phyloP scores from a whole-genome alignment of 2,888 invertebrate species.

The Noctua fimbriata region DNA sequence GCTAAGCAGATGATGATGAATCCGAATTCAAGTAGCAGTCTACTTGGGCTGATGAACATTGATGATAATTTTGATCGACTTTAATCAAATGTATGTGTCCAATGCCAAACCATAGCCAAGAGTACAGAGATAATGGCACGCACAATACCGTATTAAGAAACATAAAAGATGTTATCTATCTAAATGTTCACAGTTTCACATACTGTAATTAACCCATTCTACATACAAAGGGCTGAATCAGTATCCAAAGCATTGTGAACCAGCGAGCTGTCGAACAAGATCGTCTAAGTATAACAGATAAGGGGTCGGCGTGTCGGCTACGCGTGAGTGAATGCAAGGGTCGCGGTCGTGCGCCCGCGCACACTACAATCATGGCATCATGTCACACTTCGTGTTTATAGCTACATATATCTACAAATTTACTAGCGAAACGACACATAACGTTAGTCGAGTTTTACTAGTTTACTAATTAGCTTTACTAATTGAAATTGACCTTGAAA shows the following conservation, averaged over 20 bases:
- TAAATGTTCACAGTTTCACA: conserved; percentile 33
- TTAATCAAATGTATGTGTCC: background rate
- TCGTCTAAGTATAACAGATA: conserved; percentile 62
- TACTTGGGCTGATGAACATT: background rate
- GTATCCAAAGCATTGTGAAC: conserved; percentile 32
- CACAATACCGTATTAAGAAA: conserved; percentile 27
- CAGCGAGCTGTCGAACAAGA: conserved; percentile 48
- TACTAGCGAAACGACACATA: background rate
- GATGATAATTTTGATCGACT: background rate
- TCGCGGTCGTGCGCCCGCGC: conserved; percentile 55
- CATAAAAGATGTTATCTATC: conserved; percentile 31
- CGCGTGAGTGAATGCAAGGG: conserved; percentile 64
- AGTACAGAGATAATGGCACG: background rate
- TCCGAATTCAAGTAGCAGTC: background rate
- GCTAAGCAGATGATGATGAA: background rate
- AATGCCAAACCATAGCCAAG: conserved; percentile 19
- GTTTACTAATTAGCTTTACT: background rate
- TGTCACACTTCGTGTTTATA: conserved; percentile 25
- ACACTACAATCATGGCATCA: background rate
- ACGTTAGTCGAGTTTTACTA: background rate
- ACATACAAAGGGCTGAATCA: conserved; percentile 41
- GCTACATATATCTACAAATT: background rate
- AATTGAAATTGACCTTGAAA: background rate
- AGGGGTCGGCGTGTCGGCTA: conserved; percentile 43
- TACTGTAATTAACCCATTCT: conserved; percentile 26